Base-by-base conservation (phyloP, 2,113 vertebrate species). In the Peromyscus leucopus region DNA sequence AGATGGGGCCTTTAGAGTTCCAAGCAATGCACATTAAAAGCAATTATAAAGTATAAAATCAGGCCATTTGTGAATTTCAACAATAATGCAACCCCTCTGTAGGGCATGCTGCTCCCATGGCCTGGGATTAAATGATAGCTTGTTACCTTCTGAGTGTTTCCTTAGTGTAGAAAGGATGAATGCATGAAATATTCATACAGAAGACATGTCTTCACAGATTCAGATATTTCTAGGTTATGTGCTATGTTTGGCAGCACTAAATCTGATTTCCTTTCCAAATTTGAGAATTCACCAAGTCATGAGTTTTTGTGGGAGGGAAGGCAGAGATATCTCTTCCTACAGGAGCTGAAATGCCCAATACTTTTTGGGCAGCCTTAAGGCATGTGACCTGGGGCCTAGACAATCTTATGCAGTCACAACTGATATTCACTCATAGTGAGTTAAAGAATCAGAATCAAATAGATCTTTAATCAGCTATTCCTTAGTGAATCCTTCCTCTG, bases 21-120 rank as follows among this genome's bases (percentile, higher is more conserved):
- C 78, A 96, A 98, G 97, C 96, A 98, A 97, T 16, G n/a, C 74
- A 98, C 86, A 98, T 98, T 97, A 98, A 96, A 97, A 97, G 95
- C 97, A 98, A 94, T 97, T 98, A 98, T 33, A 93, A 97, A 98
- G 97, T 97, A 97, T 98, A 97, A 98, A 98, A 98, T 98, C 97
- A 98, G 97, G 84, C 91, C 97, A 98, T 96, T n/a, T 98, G 97
- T 98, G 94, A 98, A 98, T 98, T 97, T 97, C 95, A 98, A 83
- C 55, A 83, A n/a, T 24, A 82, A 61, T 59, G 55, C 59, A 83
- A 83, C 21, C 21, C 36, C 36, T 96, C 95, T 97, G 79, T 79
- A 97, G 36, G 7, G 2, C 89, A 90, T 97, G 55, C 67, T 75
- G 75, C 76, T 98, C 75, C 97, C 61, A 96, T 94, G 97, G 61